Conservation (phyloP, 1,140 invertebrate species). For the Calephelis nemesis region DNA sequence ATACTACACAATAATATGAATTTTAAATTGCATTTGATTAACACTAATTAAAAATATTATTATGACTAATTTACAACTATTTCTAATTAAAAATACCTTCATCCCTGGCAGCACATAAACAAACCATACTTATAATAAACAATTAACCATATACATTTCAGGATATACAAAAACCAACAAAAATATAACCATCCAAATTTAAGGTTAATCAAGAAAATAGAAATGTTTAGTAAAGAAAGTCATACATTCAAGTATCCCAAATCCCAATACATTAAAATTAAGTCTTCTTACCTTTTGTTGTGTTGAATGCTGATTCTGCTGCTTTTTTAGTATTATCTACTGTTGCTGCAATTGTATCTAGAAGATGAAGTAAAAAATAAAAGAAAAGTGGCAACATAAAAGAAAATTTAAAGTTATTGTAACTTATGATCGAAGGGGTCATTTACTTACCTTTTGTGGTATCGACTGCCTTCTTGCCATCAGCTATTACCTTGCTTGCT, state of each 20-base stretch:
- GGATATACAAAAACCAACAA: neutral
- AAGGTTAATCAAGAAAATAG: neutral
- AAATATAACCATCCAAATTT: neutral
- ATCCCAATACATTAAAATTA: neutral
- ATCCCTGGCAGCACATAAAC: slow-evolving; percentile 19
- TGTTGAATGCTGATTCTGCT: slow-evolving; percentile 54
- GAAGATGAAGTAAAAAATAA: slow-evolving; percentile 36
- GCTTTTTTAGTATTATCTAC: slow-evolving; percentile 67
- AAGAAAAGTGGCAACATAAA: slow-evolving; percentile 31
- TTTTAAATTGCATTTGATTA: no score
- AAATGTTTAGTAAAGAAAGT: neutral
- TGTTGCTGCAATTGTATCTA: slow-evolving; percentile 67
- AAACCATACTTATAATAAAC: neutral
- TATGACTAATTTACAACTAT: neutral
- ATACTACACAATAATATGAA: no score
- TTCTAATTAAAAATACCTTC: slow-evolving; percentile 21
- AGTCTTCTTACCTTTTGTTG: slow-evolving; percentile 49
- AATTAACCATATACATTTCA: neutral
- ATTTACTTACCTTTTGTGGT: slow-evolving; percentile 63
- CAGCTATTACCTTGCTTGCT: slow-evolving; percentile 66
- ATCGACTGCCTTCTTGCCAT: slow-evolving; percentile 73
- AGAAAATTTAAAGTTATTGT: slow-evolving; percentile 18
- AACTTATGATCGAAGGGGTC: neutral
- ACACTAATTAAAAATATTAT: no score
- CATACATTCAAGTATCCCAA: neutral